Base-by-base conservation (phyloP, 2,888 invertebrate species). In the Hesperia comma region DNA sequence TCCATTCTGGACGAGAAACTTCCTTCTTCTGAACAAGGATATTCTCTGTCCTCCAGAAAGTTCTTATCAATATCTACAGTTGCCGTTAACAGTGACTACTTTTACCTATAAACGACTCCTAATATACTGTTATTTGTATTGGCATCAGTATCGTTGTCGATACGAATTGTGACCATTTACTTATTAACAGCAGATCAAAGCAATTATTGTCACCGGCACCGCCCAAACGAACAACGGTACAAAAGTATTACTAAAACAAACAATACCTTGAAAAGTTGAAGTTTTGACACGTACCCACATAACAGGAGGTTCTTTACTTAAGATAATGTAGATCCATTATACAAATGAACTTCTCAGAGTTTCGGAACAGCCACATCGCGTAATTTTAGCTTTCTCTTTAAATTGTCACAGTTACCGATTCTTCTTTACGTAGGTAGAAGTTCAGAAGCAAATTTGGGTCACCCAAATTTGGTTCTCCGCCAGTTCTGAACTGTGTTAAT, bases 361-460 rank as follows among this genome's bases (percentile, higher is more conserved):
- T 51, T 51, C 21, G 26, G 51, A 51, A 51, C 51, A 21, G 21
- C 21, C 51, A 51, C 14, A 21, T 51, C 51, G 51, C 51, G 51
- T 51, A 51, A 51, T 51, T 51, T 51, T n/a, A 51, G 51, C 51
- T 51, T 51, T 26, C 21, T 51, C 51, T 51, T 51, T 51, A 51
- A 51, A 51, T 51, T 51, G 51, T 51, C 51, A 51, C 51, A 51
- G 51, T 51, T 51, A 51, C 51, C 51, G 14, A 51, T 51, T 51
- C 51, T 51, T 51, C 51, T 51, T 51, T 51, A 26, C 10, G 26
- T 26, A 51, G 51, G 14, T 26, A 51, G 51, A 26, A 51, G 51
- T 51, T 51, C 21, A 14, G 26, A 14, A 26, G 51, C 21, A 51
- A 51, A 51, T 51, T 51, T 51, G 14, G 51, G 51, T 51, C 14